These are phyloP conservation scores for Cheiracanthium punctorium DNA, from an alignment of 2,888 invertebrate species.

Conservation along the genomic window DNA sequence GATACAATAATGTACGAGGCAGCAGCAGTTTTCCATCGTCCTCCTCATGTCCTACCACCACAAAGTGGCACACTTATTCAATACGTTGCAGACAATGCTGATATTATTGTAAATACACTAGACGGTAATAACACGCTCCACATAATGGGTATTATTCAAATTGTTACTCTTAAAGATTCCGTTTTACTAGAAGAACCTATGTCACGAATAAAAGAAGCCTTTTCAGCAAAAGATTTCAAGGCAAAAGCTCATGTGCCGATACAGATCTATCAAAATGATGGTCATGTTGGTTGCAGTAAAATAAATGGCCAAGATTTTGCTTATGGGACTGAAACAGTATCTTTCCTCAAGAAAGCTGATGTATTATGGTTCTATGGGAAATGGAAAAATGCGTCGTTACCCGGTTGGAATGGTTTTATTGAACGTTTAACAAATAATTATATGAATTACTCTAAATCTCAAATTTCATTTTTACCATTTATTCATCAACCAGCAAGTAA, in stretches of 20 bases:
- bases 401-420: conserved; percentile 4
- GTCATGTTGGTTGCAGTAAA: background rate
- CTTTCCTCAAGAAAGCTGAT: background rate
- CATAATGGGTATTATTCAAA: background rate
- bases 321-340: background rate
- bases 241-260: background rate
- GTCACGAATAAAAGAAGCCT: background rate
- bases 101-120: background rate
- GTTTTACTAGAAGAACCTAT: background rate
- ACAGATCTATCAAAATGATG: background rate
- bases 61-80: background rate
- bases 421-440: background rate
- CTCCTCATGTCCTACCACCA: background rate
- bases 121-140: too few species aligned
- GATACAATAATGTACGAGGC: background rate
- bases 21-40: background rate
- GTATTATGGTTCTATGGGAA: background rate
- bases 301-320: background rate
- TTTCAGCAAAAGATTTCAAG: background rate
- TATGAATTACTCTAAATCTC: background rate
- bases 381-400: background rate
- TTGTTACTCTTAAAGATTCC: background rate
- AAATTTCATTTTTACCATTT: conserved; percentile 6
- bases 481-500: background rate
- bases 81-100: conserved; percentile 4